Evolutionary conservation across 2,888 invertebrate species (phyloP), one percentile per base, ranked within the genome.

Genomic region (Harmothoe impar): DNA sequence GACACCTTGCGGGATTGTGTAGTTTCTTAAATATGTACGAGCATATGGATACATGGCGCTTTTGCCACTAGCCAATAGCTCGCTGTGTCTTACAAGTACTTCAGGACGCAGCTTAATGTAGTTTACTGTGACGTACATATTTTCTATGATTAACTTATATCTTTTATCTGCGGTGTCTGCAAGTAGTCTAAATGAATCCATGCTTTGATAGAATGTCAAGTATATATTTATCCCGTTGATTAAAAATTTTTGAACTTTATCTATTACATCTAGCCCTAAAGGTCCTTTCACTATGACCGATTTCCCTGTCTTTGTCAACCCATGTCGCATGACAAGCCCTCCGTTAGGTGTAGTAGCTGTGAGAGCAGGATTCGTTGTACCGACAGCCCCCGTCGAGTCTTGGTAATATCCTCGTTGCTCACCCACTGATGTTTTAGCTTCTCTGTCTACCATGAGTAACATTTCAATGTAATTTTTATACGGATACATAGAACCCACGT

Each of bases 101-200:
- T 68, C 68, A n/a, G 68, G 68, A 17, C 68, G 12, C 17, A 68
- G 7, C 68, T n/a, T 68, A 5, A 68, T n/a, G n/a, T 68, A n/a
- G n/a, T n/a, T 23, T 23, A n/a, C n/a, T 12, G 68, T 68, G 68
- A 68, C 17, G n/a, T 68, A 68, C 68, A 68, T 68, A n/a, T n/a
- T 68, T n/a, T 68, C 68, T 17, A 68, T 15, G 20, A 68, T n/a
- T n/a, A n/a, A n/a, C n/a, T 68, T 68, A n/a, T 68, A 68, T n/a
- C n/a, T 68, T n/a, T 68, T 68, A 5, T 12, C 5, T 12, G 12
- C 68, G 68, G 12, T n/a, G 17, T 68, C n/a, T 7, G 68, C 68
- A 12, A 68, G n/a, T n/a, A 68, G n/a, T 23, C 68, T 12, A n/a
- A 68, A 68, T 5, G 17, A 7, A n/a, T 68, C 68, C 68, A n/a